phyloP scores from a whole-genome alignment of 2,113 vertebrate species.

The Zootoca vivipara region DNA sequence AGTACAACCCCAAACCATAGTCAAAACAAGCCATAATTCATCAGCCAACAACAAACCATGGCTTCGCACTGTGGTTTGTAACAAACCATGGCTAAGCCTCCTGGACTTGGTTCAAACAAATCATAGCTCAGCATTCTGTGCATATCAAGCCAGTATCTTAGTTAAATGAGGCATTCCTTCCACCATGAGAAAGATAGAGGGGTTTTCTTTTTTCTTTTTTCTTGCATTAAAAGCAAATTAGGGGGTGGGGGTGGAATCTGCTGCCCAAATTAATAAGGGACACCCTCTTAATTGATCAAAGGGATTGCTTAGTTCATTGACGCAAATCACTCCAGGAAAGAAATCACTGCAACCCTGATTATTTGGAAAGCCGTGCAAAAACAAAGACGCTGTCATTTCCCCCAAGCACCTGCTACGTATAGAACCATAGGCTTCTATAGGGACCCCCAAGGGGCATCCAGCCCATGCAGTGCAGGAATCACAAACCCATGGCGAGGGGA shows the following conservation, averaged over 20 bases:
- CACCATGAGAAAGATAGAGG: background rate
- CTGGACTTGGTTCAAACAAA: no score
- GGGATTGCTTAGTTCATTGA: background rate
- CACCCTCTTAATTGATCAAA: background rate
- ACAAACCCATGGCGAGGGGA: background rate
- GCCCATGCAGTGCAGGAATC: no score
- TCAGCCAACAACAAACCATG: no score
- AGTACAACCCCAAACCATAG: no score
- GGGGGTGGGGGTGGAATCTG: rapidly evolving
- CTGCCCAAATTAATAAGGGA: background rate
- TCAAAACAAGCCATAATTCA: no score
- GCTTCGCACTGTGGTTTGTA: no score
- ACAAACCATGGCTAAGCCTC: no score
- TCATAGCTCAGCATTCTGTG: no score
- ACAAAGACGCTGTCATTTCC: rapidly evolving
- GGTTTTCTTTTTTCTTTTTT: no score
- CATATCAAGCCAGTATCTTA: background rate
- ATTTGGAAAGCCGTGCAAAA: rapidly evolving
- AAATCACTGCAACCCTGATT: background rate
- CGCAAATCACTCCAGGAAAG: background rate
- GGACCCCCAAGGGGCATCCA: background rate
- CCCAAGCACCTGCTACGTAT: rapidly evolving
- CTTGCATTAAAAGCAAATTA: background rate
- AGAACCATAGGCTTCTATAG: background rate
- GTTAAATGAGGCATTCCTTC: no score